These are phyloP conservation scores for Tapera naevia DNA, from an alignment of 2,797 vertebrate species.

Conservation along the genomic window DNA sequence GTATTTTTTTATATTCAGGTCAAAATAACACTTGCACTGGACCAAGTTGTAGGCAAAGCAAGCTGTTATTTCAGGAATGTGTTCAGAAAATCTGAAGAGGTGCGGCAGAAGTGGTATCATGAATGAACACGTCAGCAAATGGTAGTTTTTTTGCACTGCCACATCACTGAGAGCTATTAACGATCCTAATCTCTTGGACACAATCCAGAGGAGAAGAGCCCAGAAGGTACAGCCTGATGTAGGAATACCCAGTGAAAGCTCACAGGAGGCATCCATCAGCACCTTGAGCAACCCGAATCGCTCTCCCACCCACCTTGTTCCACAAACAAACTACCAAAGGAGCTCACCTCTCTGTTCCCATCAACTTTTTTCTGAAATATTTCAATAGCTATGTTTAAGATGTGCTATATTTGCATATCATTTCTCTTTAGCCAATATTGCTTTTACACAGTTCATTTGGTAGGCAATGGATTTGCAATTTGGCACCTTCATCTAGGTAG, in stretches of 20 bases:
- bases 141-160: neutral
- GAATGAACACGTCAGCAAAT: neutral
- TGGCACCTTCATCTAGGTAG: neutral
- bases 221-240: neutral
- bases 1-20: neutral
- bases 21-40: neutral
- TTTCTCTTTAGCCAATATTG: conserved; percentile 1
- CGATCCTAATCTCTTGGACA: neutral
- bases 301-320: neutral
- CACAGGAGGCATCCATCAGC: neutral
- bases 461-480: neutral
- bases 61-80: neutral
- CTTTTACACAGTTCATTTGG: neutral
- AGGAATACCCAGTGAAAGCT: neutral
- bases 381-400: neutral
- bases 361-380: neutral
- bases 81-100: neutral
- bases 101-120: neutral
- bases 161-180: neutral
- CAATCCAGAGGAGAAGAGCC: neutral
- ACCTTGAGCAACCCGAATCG: accelerated
- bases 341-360: neutral
- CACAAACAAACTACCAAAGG: neutral
- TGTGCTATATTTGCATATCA: neutral
- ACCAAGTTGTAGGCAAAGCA: neutral